These are phyloP conservation scores for Leptinotarsa defecta DNA, from an alignment of 1,140 invertebrate species.

Conservation along the genomic window DNA sequence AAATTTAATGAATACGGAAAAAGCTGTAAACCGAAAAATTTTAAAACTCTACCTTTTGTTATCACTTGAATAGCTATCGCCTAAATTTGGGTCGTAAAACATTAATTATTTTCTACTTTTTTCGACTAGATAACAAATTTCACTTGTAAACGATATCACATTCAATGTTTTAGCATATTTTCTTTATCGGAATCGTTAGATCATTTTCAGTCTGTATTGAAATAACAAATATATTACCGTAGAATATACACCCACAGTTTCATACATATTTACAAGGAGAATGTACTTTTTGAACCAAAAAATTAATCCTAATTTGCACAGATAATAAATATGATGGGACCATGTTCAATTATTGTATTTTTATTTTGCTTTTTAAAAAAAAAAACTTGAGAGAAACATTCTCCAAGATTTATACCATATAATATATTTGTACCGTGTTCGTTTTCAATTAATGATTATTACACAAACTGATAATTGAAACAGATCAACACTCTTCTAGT, in stretches of 20 bases:
- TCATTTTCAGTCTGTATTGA: not conserved
- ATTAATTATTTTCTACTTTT: slow-evolving; percentile 2
- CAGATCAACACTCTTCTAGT: too few relatives aligned
- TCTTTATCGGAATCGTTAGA: not conserved
- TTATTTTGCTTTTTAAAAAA: too few relatives aligned
- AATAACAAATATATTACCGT: not conserved
- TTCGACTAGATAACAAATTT: not conserved
- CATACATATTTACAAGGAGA: too few relatives aligned
- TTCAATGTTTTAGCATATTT: slow-evolving; percentile 8
- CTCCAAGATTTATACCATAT: too few relatives aligned
- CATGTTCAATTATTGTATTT: too few relatives aligned
- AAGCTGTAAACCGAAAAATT: not conserved
- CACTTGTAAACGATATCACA: not conserved
- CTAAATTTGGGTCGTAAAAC: slow-evolving; percentile 1
- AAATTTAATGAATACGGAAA: not conserved
- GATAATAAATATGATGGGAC: too few relatives aligned
- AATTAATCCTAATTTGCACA: too few relatives aligned
- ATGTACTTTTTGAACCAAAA: too few relatives aligned
- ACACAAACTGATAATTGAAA: too few relatives aligned
- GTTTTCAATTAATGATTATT: too few relatives aligned
- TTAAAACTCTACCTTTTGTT: not conserved
- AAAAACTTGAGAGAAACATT: too few relatives aligned
- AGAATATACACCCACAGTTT: not conserved
- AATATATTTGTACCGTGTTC: too few relatives aligned
- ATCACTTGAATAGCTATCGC: not conserved